Evolutionary conservation across 1,140 invertebrate species (phyloP).

Genomic region (Drosophila sechellia): DNA sequence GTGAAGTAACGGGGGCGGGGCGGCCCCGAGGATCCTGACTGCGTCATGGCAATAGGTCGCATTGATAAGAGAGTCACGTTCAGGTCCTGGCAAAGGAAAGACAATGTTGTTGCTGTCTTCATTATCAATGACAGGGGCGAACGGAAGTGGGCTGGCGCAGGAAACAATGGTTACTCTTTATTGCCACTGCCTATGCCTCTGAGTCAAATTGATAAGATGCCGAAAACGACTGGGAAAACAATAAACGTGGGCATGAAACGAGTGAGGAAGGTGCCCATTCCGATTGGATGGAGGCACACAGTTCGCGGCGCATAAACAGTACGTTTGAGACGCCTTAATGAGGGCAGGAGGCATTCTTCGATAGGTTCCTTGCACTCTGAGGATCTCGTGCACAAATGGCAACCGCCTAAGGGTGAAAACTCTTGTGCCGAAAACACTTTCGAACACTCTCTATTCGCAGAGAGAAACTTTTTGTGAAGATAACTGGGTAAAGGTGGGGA

Average conservation of each 20-base stretch:
- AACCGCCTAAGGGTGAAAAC: not conserved
- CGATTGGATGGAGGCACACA: slow-evolving; percentile 10
- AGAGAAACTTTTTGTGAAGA: slow-evolving; percentile 16
- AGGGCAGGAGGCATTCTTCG: slow-evolving; percentile 27
- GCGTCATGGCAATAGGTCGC: slow-evolving; percentile 55
- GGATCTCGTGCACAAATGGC: not conserved
- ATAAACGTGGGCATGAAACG: slow-evolving; percentile 80
- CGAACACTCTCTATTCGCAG: slow-evolving; percentile 5
- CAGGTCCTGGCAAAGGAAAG: slow-evolving; percentile 24
- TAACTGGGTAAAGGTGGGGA: slow-evolving; percentile 9
- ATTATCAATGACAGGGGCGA: slow-evolving; percentile 71
- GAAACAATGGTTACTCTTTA: slow-evolving; percentile 79
- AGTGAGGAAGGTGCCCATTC: slow-evolving; percentile 21
- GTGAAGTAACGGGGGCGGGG: slow-evolving; percentile 3
- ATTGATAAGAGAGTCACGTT: slow-evolving; percentile 82
- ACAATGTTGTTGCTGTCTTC: slow-evolving; percentile 78
- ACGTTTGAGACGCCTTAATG: slow-evolving; percentile 78
- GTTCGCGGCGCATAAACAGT: slow-evolving; percentile 71
- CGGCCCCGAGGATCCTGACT: slow-evolving; percentile 12
- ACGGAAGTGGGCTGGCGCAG: slow-evolving; percentile 28
- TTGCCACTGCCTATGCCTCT: slow-evolving; percentile 66
- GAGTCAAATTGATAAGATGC: slow-evolving; percentile 81
- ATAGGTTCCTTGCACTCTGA: slow-evolving; percentile 7
- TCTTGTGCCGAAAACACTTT: slow-evolving; percentile 25
- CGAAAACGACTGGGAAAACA: slow-evolving; percentile 79